These are phyloP conservation scores for Nicator chloris DNA, from an alignment of 2,113 vertebrate species.

Conservation along the genomic window DNA sequence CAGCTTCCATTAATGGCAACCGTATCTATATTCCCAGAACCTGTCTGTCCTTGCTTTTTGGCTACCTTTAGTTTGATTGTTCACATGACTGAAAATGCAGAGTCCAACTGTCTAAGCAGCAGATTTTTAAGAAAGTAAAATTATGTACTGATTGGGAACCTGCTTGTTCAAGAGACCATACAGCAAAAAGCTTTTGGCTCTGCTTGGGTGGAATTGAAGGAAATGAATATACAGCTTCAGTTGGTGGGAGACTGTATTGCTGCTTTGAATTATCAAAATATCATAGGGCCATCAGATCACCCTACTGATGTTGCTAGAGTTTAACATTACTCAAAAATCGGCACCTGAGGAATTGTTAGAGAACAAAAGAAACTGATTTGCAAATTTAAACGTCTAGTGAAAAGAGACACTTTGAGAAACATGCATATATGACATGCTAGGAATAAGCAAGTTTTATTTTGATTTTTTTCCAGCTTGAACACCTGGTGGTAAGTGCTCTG, in stretches of 20 bases:
- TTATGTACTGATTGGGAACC: background rate
- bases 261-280: background rate
- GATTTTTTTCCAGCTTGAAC: background rate
- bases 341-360: background rate
- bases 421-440: background rate
- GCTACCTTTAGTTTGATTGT: background rate
- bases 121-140: background rate
- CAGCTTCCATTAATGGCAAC: background rate
- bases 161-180: fast-evolving
- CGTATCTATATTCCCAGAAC: background rate
- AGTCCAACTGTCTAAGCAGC: background rate
- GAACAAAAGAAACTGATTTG: background rate
- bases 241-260: background rate
- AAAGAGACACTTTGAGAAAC: background rate
- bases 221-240: background rate
- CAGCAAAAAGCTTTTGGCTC: background rate
- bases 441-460: background rate
- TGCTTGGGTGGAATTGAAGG: background rate
- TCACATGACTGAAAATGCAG: background rate
- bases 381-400: background rate
- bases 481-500: background rate
- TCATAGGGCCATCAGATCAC: background rate
- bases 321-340: background rate
- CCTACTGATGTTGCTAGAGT: background rate
- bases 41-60: background rate